Evolutionary conservation across 2,888 invertebrate genomes (phyloP).

Genomic region (Bellardia bayeri): DNA sequence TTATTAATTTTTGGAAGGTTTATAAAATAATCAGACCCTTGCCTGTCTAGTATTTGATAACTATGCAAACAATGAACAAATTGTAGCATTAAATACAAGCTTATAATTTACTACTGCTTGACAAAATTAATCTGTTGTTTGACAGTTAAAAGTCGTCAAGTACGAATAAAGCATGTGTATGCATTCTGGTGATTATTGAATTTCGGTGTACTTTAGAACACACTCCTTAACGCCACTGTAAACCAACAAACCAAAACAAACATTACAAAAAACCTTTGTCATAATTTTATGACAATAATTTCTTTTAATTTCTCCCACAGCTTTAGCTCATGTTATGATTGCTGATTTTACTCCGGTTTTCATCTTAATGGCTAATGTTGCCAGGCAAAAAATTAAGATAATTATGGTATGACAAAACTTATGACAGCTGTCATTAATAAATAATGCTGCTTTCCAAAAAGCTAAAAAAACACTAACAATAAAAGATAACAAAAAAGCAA

Average conservation of each 20-base stretch:
- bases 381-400: conserved; percentile 27
- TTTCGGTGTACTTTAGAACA: no score
- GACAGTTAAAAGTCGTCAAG: no score
- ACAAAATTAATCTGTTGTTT: no score
- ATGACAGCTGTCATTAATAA: conserved; percentile 67
- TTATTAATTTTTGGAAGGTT: no score
- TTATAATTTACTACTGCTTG: no score
- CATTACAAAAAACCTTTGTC: background rate
- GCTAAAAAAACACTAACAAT: conserved; percentile 1
- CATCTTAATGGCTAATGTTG: background rate
- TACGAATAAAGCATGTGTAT: no score
- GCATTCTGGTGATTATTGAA: no score
- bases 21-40: no score
- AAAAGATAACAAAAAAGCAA: conserved; percentile 6
- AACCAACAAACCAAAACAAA: no score
- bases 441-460: conserved; percentile 35
- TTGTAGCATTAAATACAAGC: no score
- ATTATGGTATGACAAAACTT: conserved; percentile 67
- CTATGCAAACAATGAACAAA: no score
- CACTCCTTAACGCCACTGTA: background rate
- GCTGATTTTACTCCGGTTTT: background rate
- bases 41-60: no score
- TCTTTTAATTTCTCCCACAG: conserved; percentile 62
- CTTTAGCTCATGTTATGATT: conserved; percentile 26
- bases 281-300: conserved; percentile 50